Percentiles rank a stretch among this genome's conserved stretches.
Evolutionary conservation across 2,888 invertebrate genomes (phyloP).

Genomic region (Julus scanicus): DNA sequence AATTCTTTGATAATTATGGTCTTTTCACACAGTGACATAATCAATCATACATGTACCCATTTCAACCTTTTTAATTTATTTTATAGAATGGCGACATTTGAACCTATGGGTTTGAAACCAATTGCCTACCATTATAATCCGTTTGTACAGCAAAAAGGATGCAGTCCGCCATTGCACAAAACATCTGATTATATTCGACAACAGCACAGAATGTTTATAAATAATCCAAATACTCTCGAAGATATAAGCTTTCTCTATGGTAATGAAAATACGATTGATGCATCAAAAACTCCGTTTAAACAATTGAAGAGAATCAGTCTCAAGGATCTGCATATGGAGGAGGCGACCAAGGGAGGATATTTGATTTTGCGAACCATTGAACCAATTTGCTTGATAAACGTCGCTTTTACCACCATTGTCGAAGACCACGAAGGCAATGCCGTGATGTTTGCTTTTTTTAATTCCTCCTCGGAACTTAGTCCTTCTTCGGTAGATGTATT

Average conservation of each 20-base stretch:
- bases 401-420: not conserved
- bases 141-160: not conserved
- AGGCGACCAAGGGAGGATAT: slow-evolving; percentile 23
- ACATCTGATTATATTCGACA: not conserved
- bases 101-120: not conserved
- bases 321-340: not conserved
- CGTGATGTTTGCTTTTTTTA: not conserved
- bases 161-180: not conserved
- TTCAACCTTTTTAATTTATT: not conserved
- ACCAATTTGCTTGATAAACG: not conserved
- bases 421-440: slow-evolving; percentile 50
- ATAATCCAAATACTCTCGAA: not conserved
- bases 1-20: too few relatives aligned
- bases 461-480: not conserved
- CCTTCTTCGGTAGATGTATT: not conserved
- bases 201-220: not conserved
- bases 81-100: not conserved
- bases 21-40: too few relatives aligned
- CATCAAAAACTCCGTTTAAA: slow-evolving; percentile 30
- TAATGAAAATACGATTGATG: not conserved
- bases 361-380: slow-evolving; percentile 40
- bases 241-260: not conserved
- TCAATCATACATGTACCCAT: too few relatives aligned
- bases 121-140: not conserved
- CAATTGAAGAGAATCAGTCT: not conserved